Conservation (phyloP, 1,140 invertebrate genomes). For the Octopus sinensis region DNA sequence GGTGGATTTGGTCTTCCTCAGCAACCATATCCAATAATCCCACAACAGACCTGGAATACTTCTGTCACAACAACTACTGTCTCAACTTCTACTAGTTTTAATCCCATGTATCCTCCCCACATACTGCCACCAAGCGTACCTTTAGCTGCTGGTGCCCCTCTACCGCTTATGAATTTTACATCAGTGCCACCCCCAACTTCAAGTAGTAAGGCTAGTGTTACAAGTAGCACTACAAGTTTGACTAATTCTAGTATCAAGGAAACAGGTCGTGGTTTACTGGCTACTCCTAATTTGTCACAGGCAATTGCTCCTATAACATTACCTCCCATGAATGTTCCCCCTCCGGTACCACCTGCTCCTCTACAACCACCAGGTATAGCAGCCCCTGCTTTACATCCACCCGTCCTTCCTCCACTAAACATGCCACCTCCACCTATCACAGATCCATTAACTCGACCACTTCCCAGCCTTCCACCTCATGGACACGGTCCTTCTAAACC, state of each 20-base stretch:
- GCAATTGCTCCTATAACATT: conserved; percentile 18
- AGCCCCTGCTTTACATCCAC: background rate
- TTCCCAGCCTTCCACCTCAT: background rate
- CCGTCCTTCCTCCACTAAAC: background rate
- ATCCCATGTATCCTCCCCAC: background rate
- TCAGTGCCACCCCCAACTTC: background rate
- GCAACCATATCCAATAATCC: conserved; percentile 10
- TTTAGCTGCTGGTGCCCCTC: conserved; percentile 8
- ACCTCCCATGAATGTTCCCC: conserved; percentile 2
- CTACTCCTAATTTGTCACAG: background rate
- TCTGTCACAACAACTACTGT: conserved; percentile 10
- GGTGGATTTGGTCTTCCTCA: background rate
- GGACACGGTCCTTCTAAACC: background rate
- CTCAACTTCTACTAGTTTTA: background rate
- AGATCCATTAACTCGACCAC: background rate
- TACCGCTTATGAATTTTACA: conserved; percentile 9
- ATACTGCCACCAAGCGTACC: conserved; percentile 21
- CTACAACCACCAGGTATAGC: background rate
- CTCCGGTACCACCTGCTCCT: background rate
- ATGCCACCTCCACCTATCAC: background rate
- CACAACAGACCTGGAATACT: conserved; percentile 2
- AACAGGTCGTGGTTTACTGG: background rate
- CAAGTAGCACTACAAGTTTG: conserved; percentile 15
- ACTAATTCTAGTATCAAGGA: background rate
- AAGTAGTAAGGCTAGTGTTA: background rate